Conservation (phyloP, 1,140 invertebrate genomes). For the Drosophila kanapiae region DNA sequence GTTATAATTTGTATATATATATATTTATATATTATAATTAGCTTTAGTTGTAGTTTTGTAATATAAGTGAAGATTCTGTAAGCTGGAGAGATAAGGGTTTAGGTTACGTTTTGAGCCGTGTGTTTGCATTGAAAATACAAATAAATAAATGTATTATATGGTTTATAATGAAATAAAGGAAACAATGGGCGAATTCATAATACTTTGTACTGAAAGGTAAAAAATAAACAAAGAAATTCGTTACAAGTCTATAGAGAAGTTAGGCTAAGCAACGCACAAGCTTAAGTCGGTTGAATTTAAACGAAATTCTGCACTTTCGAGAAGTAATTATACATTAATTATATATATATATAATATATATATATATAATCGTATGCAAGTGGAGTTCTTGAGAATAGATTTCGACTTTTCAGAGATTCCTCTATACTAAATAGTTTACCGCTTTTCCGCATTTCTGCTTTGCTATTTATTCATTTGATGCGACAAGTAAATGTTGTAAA, state of each 20-base stretch:
- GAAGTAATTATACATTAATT: conserved; percentile 32
- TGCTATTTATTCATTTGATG: conserved; percentile 36
- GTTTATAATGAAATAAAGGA: conserved; percentile 41
- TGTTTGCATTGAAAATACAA: conserved; percentile 53
- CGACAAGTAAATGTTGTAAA: conserved; percentile 21
- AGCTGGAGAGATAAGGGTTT: conserved; percentile 30
- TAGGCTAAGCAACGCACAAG: conserved; percentile 34
- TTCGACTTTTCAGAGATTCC: conserved; percentile 32
- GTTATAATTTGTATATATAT: conserved; percentile 44
- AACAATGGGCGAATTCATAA: conserved; percentile 58
- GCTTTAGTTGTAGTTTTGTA: background rate
- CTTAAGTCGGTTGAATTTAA: conserved; percentile 23
- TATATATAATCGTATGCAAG: conserved; percentile 21
- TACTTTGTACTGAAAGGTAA: conserved; percentile 76
- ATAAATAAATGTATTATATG: conserved; percentile 44
- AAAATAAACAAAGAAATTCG: conserved; percentile 34
- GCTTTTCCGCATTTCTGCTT: conserved; percentile 21
- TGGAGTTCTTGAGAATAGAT: conserved; percentile 19
- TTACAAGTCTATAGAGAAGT: conserved; percentile 37
- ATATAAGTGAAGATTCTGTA: conserved; percentile 45
- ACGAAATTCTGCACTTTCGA: conserved; percentile 62
- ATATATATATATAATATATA: background rate
- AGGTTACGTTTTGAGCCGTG: conserved; percentile 44
- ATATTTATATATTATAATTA: conserved; percentile 12
- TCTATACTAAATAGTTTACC: conserved; percentile 23